phyloP scores from a whole-genome alignment of 2,888 invertebrate genomes.

The Noctua janthina region DNA sequence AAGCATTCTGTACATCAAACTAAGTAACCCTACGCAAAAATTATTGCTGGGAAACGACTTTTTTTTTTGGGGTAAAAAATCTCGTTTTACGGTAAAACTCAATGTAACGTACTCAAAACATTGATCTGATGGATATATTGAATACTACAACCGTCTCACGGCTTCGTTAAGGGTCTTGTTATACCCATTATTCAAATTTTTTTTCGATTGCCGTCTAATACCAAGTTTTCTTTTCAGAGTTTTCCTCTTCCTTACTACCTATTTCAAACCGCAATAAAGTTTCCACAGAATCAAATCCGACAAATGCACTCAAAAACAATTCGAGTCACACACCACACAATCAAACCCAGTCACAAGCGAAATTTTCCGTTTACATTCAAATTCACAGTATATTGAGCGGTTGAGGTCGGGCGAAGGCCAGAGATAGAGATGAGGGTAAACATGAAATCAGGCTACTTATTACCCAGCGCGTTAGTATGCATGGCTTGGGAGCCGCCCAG shows the following conservation, averaged over 20 bases:
- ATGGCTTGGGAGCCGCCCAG: constrained; percentile 85
- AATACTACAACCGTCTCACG: no score
- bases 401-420: constrained; percentile 52
- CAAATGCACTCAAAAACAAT: constrained; percentile 39
- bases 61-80: no score
- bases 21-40: no score
- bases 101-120: no score
- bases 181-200: no score
- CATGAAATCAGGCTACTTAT: constrained; percentile 86
- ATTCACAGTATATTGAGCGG: constrained; percentile 46
- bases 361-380: constrained; percentile 64
- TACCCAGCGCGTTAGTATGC: constrained; percentile 88
- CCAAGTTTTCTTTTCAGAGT: background rate
- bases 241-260: background rate
- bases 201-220: background rate
- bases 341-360: constrained; percentile 55
- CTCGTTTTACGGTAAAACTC: no score
- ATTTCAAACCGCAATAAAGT: background rate
- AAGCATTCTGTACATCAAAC: no score
- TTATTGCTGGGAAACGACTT: no score
- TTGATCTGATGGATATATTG: no score
- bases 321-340: constrained; percentile 27
- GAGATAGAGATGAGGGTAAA: constrained; percentile 74
- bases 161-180: no score
- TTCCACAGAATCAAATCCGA: constrained; percentile 12